Evolutionary conservation across 2,888 invertebrate genomes (phyloP).

Genomic region (Himalopsyche japonica): DNA sequence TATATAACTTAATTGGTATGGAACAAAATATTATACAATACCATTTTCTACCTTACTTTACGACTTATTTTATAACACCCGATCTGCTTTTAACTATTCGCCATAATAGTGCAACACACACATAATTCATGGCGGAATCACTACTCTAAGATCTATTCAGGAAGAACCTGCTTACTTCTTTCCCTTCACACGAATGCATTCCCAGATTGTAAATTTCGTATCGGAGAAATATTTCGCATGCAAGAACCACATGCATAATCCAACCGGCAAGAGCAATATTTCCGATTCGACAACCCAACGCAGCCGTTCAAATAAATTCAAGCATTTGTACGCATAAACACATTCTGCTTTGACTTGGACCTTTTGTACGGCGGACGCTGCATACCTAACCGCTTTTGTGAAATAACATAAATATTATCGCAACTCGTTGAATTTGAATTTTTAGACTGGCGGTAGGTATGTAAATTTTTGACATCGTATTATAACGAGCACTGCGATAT

Average conservation of each 20-base stretch:
- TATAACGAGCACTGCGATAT: background rate
- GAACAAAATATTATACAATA: too few relatives aligned
- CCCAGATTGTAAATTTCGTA: conserved; percentile 17
- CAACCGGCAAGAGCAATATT: background rate
- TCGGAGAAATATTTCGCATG: conserved; percentile 10
- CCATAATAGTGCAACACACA: too few relatives aligned
- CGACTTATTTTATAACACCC: too few relatives aligned
- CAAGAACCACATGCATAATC: background rate
- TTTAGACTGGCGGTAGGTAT: background rate
- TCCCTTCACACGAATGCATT: conserved; percentile 2
- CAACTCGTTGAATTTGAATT: background rate
- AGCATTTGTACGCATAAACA: background rate
- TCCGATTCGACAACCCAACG: background rate
- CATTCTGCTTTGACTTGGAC: background rate
- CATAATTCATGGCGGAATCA: background rate
- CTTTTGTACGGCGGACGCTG: background rate
- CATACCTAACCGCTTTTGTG: background rate
- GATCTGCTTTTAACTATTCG: too few relatives aligned
- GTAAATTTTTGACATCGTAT: background rate
- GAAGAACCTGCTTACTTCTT: background rate
- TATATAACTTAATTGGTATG: too few relatives aligned
- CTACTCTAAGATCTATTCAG: background rate
- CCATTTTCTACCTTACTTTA: too few relatives aligned
- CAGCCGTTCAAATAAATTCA: background rate
- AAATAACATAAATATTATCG: background rate